These are phyloP conservation scores for Aphaenogaster ashmeadi DNA, from an alignment of 1,140 invertebrate genomes.

Conservation along the genomic window DNA sequence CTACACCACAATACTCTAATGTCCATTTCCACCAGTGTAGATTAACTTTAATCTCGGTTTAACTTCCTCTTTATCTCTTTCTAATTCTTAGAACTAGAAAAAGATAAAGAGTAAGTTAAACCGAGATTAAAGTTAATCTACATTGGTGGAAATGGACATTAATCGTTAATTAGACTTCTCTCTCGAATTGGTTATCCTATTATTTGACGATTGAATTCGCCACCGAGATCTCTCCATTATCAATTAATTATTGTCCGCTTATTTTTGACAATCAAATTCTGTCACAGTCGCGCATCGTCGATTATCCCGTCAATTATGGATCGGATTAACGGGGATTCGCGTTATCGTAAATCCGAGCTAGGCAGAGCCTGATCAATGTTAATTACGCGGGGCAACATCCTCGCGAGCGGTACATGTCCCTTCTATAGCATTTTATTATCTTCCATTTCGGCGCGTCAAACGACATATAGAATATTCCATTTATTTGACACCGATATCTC, in stretches of 20 bases:
- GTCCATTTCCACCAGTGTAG: no score
- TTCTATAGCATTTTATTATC: constrained; percentile 43
- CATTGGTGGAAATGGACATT: no score
- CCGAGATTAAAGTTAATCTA: no score
- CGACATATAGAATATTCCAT: constrained; percentile 57
- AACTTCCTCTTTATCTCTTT: no score
- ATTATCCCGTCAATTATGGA: constrained; percentile 46
- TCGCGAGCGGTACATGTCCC: background rate
- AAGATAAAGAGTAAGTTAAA: no score
- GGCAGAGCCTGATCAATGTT: constrained; percentile 20
- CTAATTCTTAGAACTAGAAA: no score
- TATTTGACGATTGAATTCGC: background rate
- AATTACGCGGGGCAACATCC: constrained; percentile 14
- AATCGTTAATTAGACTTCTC: background rate
- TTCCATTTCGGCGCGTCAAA: constrained; percentile 46
- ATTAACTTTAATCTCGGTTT: no score
- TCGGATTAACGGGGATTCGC: constrained; percentile 46
- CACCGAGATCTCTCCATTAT: background rate
- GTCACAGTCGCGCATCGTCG: background rate
- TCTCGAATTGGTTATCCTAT: background rate
- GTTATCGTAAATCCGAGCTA: constrained; percentile 27
- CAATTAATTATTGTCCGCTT: background rate
- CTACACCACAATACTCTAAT: background rate
- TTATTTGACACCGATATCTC: constrained; percentile 57
- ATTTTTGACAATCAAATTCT: constrained; percentile 18